A percentile compares a stretch with the other conserved stretches of the same genome.
phyloP scores from a whole-genome alignment of 2,888 invertebrate genomes.

The Stictocephala bisonia region DNA sequence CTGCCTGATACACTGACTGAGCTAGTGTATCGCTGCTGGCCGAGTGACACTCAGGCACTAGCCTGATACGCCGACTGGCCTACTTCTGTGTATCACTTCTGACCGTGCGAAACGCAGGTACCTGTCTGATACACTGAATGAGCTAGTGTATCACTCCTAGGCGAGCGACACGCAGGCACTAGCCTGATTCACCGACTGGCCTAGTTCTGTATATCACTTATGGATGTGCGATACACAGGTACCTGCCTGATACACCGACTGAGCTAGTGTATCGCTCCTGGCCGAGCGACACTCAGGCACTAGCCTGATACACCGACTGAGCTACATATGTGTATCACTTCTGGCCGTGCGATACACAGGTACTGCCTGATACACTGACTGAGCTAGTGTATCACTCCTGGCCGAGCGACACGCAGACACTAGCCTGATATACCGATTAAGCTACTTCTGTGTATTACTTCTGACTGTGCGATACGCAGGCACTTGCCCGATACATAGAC shows the following conservation, averaged over 20 bases:
- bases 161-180: no score
- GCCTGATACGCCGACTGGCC: conserved; percentile 2
- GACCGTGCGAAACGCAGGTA: no score
- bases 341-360: no score
- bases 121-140: no score
- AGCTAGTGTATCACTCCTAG: no score
- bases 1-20: conserved; percentile 14
- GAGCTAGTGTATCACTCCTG: no score
- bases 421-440: conserved; percentile 20
- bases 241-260: conserved; percentile 12
- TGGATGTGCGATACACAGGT: not conserved
- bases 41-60: not conserved
- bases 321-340: conserved; percentile 9
- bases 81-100: conserved; percentile 13
- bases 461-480: not conserved
- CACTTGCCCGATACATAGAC: conserved; percentile 1
- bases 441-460: conserved; percentile 21
- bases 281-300: not conserved
- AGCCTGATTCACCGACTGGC: conserved; percentile 28
- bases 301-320: not conserved
- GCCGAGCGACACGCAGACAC: no score
- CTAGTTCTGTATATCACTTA: conserved; percentile 16
- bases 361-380: no score
- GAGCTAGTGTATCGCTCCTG: no score
- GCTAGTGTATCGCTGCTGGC: no score